Base-by-base conservation (phyloP, 30 jellyfish, hydroid and myxozoan genomes). In the Calvadosia cruxmelitensis region DNA sequence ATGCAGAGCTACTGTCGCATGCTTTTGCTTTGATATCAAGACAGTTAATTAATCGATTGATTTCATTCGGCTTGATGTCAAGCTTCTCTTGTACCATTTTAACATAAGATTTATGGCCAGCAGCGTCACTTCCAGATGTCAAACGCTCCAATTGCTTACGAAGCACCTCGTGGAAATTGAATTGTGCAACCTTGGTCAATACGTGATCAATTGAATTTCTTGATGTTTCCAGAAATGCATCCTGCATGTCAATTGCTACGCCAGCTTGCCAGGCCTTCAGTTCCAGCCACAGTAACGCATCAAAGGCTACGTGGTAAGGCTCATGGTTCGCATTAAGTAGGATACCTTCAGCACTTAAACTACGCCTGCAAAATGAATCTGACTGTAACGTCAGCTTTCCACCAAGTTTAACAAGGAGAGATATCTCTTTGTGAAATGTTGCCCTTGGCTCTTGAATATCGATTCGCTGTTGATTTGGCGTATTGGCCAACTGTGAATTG, bases 281-380 rank as follows among this genome's bases (percentile, higher is more conserved):
- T 52, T 84, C 93, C 20, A 84, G 82, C 95, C 95, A 84, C 64
- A 84, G 73, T 1, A 84, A 68, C 48, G 77, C 93, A 33, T 78
- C 82, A 71, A 68, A 78, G 23, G 68, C 89, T 7, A 78, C 91
- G 63, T 84, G 85, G 51, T 57, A 65, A 31, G 57, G 57, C 20
- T 42, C 57, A 42, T 42, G 57, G 57, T 42, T 42, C 10, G 15
- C 20, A 5, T 20, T 20, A 5, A 42, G 20, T 42, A 42, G 20
- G 20, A 5, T 42, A 42, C 57, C 57, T 42, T 42, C 57, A 5
- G 57, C 57, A 20, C 57, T 42, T 5, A 42, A 20, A 20, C 57
- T 42, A 42, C 57, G 57, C 10, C 57, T 10, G 15, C 15, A 5
- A 42, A 42, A 42, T 42, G 57, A 42, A 5, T 42, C 57, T 42